Evolutionary conservation across 1,140 invertebrate species (phyloP).

Genomic region (Conus betulinus): DNA sequence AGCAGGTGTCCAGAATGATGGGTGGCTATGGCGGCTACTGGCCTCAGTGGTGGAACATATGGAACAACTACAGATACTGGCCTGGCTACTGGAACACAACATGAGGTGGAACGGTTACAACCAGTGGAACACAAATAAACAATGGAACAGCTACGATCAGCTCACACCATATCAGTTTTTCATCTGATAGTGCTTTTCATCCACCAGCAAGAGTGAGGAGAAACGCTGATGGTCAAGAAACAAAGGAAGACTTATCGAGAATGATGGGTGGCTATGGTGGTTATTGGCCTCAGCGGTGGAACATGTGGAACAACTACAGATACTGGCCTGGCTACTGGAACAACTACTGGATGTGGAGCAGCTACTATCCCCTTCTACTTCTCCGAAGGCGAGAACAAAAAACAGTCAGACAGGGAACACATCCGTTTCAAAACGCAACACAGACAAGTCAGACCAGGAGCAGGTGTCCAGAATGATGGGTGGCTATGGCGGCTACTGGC

Average conservation of each 20-base stretch:
- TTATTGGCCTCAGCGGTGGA: conserved; percentile 22
- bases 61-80: conserved; percentile 7
- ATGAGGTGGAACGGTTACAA: background rate
- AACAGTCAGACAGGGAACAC: conserved; percentile 9
- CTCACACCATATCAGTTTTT: too few species aligned
- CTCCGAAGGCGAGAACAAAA: background rate
- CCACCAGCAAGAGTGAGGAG: background rate
- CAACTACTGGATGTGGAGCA: background rate
- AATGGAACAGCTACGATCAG: background rate
- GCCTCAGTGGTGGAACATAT: conserved; percentile 19
- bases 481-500: conserved; percentile 28
- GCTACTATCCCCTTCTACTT: conserved; percentile 2
- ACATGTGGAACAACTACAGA: conserved; percentile 15
- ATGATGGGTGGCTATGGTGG: conserved; percentile 30
- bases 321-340: conserved; percentile 24
- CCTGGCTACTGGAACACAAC: background rate
- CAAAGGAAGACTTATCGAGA: background rate
- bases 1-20: conserved; percentile 24
- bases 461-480: conserved; percentile 18
- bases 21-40: conserved; percentile 20
- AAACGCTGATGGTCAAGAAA: background rate
- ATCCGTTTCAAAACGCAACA: conserved; percentile 5
- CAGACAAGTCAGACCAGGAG: background rate
- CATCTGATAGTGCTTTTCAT: too few species aligned
- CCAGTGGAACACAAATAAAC: background rate